Percentiles rank a stretch among this genome's conserved stretches.
Evolutionary conservation across 2,797 vertebrate species (phyloP).

Genomic region (Pipistrellus kuhlii): DNA sequence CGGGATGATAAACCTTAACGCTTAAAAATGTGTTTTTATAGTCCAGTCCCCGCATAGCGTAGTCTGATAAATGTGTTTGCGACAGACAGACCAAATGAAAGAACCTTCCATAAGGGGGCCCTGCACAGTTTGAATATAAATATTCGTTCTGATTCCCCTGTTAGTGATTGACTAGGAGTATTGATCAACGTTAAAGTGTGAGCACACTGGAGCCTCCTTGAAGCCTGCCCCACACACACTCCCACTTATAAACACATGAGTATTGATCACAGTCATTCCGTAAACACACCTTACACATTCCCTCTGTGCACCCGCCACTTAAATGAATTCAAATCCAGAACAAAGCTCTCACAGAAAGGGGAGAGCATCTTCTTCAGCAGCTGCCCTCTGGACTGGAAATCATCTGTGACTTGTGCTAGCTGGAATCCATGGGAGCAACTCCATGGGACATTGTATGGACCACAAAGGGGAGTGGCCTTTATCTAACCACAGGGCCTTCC

Average conservation of each 20-base stretch:
- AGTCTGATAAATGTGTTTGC: background rate
- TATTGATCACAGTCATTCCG: conserved; percentile 39
- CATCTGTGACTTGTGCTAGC: too few species aligned
- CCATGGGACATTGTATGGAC: background rate
- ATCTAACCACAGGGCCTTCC: background rate
- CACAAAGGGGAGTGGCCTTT: background rate
- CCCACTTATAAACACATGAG: background rate
- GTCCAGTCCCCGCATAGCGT: background rate
- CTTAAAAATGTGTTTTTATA: conserved; percentile 59
- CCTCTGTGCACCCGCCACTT: background rate
- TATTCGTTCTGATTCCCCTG: background rate
- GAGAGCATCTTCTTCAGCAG: background rate
- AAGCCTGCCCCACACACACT: background rate
- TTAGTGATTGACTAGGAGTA: conserved; percentile 56
- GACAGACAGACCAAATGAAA: background rate
- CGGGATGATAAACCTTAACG: conserved; percentile 60
- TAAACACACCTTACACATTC: conserved; percentile 32
- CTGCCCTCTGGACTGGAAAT: background rate
- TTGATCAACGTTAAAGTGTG: conserved; percentile 31
- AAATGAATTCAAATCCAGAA: conserved; percentile 56
- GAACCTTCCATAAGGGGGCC: background rate
- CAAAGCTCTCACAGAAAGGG: background rate
- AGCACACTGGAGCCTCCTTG: background rate
- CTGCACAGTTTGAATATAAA: conserved; percentile 33
- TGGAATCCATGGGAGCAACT: background rate